Evolutionary conservation across 2,797 vertebrate genomes (phyloP).

Genomic region (Enteromius viviparus): DNA sequence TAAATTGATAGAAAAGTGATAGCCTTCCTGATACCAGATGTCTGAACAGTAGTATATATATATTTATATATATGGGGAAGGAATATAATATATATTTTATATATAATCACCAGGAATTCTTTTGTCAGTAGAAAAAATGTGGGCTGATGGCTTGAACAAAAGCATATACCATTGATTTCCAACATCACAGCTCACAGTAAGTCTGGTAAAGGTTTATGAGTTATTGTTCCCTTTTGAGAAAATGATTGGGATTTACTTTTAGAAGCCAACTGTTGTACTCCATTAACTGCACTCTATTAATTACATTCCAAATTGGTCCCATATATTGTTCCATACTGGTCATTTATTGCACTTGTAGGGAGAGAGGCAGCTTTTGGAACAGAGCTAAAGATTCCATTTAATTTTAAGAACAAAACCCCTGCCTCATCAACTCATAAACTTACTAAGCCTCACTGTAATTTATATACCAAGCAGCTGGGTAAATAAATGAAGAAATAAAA

Average conservation of each 20-base stretch:
- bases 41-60: not conserved
- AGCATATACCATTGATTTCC: not conserved
- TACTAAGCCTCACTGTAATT: not conserved
- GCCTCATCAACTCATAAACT: not conserved
- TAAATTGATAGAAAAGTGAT: no score
- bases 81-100: not conserved
- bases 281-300: not conserved
- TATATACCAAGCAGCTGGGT: not conserved
- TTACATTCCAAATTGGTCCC: not conserved
- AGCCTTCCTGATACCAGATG: no score
- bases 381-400: not conserved
- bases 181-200: not conserved
- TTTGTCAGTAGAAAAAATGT: not conserved
- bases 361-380: not conserved
- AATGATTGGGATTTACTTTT: not conserved
- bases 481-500: not conserved
- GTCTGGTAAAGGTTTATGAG: not conserved
- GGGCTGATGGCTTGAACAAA: conserved; percentile 1
- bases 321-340: not conserved
- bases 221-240: not conserved
- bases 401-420: not conserved
- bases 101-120: not conserved
- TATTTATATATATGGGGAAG: not conserved
- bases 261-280: no score
- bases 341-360: not conserved